These are phyloP conservation scores for Strix aluco DNA, from an alignment of 2,113 vertebrate species.

Conservation along the genomic window DNA sequence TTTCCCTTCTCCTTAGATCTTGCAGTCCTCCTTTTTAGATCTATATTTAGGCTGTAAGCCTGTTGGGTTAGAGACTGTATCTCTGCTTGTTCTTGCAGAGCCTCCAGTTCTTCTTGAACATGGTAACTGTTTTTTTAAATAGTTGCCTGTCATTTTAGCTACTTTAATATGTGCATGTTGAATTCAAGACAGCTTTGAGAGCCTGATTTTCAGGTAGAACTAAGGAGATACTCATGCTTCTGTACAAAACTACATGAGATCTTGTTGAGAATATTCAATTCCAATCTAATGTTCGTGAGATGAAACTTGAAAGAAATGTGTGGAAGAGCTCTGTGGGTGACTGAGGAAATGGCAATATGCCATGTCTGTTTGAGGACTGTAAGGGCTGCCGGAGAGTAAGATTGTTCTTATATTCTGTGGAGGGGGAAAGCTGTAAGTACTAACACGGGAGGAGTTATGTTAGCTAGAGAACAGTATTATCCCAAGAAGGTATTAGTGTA, in stretches of 20 bases:
- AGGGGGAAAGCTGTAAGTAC: not conserved
- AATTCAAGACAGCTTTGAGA: not conserved
- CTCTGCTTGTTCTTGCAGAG: not conserved
- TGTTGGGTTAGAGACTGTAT: not conserved
- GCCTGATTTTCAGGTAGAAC: not conserved
- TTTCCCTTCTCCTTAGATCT: not conserved
- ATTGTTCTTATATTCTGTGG: not conserved
- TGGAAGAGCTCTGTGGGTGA: not conserved
- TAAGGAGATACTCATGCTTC: not conserved
- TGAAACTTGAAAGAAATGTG: not conserved
- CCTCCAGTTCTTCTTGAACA: not conserved
- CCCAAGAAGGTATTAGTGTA: not conserved
- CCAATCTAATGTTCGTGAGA: not conserved
- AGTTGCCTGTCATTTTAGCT: not conserved
- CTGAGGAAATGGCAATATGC: not conserved
- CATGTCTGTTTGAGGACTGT: not conserved
- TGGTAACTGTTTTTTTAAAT: not conserved
- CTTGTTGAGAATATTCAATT: not conserved
- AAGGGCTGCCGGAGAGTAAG: not conserved
- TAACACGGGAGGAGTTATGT: fast-evolving
- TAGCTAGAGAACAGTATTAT: not conserved
- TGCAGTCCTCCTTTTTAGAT: not conserved
- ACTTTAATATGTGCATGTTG: not conserved
- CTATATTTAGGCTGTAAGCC: fast-evolving
- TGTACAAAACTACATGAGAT: not conserved